A percentile compares a stretch with the other conserved stretches of the same genome.
Evolutionary conservation across 2,113 vertebrate genomes (phyloP).

Genomic region (Tyrannus savana): DNA sequence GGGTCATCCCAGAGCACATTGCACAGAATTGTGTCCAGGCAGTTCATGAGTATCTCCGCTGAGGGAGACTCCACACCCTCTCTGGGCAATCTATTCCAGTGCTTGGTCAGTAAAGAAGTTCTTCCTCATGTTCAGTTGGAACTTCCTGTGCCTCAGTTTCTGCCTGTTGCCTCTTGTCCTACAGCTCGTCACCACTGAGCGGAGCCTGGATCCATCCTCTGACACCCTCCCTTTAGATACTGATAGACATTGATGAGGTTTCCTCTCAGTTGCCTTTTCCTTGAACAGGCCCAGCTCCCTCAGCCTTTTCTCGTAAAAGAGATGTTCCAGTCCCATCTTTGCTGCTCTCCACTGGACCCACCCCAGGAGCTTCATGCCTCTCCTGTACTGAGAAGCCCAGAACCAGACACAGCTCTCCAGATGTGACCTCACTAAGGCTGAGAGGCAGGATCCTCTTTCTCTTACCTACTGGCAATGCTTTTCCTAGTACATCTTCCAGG

Average conservation of each 20-base stretch:
- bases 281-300: not conserved
- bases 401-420: not conserved
- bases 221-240: not conserved
- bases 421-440: not conserved
- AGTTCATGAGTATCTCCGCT: not conserved
- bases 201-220: not conserved
- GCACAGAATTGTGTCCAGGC: not conserved
- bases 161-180: not conserved
- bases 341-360: not conserved
- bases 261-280: not conserved
- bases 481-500: too few species aligned
- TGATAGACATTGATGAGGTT: not conserved
- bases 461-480: fast-evolving
- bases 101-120: fast-evolving
- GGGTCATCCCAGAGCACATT: fast-evolving
- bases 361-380: not conserved
- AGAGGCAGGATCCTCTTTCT: not conserved
- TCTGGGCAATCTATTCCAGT: not conserved
- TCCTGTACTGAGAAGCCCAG: not conserved
- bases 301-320: not conserved
- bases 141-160: not conserved
- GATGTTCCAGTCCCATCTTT: not conserved
- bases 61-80: not conserved
- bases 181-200: fast-evolving
- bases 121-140: not conserved